Percentiles rank a stretch among this genome's conserved stretches.
Evolutionary conservation across 2,888 invertebrate genomes (phyloP).

Genomic region (Camponotus fellah): DNA sequence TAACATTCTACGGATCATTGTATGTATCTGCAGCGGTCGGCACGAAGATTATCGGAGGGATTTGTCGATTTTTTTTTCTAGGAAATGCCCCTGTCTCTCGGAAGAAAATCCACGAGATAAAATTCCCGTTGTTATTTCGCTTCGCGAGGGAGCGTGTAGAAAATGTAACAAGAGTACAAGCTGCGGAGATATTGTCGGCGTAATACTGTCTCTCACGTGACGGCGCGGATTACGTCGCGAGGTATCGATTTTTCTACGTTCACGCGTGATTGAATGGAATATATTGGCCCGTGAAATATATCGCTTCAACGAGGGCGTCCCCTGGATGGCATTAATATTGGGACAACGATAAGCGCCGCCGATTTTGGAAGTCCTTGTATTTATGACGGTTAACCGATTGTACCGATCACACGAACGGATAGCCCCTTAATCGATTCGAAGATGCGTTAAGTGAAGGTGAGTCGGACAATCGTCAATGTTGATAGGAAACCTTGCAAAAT

Average conservation of each 20-base stretch:
- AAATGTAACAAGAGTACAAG: constrained; percentile 51
- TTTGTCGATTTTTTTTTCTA: neutral
- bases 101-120: constrained; percentile 34
- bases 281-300: constrained; percentile 27
- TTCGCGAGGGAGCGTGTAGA: constrained; percentile 42
- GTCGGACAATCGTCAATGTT: neutral
- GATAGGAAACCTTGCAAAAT: constrained; percentile 36
- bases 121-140: neutral
- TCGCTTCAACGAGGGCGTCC: constrained; percentile 11
- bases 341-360: constrained; percentile 39
- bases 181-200: constrained; percentile 62
- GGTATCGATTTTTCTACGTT: constrained; percentile 50
- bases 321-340: constrained; percentile 33
- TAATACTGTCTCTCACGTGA: constrained; percentile 62
- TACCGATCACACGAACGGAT: neutral
- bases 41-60: constrained; percentile 46
- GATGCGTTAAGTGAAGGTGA: neutral
- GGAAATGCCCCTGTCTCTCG: constrained; percentile 22
- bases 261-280: constrained; percentile 48
- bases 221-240: constrained; percentile 39
- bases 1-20: neutral
- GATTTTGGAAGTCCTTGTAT: constrained; percentile 38
- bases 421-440: neutral
- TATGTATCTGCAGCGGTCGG: constrained; percentile 25
- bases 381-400: constrained; percentile 31